Percentiles rank a stretch among this genome's conserved stretches.
Conservation (phyloP, 1,140 invertebrate species). For the Anastrepha ludens region DNA sequence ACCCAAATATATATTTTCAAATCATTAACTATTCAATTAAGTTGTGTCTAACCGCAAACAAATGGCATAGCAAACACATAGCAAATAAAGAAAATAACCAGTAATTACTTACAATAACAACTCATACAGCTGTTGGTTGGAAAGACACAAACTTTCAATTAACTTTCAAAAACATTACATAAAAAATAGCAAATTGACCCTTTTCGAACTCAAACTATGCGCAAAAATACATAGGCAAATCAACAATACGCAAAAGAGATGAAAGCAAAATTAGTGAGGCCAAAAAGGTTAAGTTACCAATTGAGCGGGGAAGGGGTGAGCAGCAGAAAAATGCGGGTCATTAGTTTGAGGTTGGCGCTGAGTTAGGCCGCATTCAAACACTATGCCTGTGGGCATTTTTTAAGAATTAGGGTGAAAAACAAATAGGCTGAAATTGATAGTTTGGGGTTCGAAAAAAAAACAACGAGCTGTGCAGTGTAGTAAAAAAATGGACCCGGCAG, state of each 20-base stretch:
- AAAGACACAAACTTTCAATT: constrained; percentile 45
- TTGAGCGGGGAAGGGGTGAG: neutral
- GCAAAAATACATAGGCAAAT: neutral
- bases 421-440: constrained; percentile 1
- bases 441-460: neutral
- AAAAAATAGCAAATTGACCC: neutral
- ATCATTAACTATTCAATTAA: constrained; percentile 39
- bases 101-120: constrained; percentile 36
- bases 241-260: neutral
- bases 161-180: constrained; percentile 43
- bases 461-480: neutral
- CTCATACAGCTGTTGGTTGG: constrained; percentile 16
- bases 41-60: neutral
- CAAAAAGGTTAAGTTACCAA: constrained; percentile 25
- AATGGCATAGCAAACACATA: neutral
- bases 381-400: neutral
- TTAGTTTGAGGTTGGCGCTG: neutral
- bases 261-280: neutral
- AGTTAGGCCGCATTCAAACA: neutral
- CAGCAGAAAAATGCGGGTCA: neutral
- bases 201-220: constrained; percentile 8
- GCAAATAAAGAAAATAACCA: neutral
- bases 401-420: neutral
- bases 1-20: neutral
- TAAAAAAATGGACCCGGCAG: neutral